These are phyloP conservation scores for Therioaphis trifolii DNA, from an alignment of 2,888 invertebrate genomes.

Conservation along the genomic window DNA sequence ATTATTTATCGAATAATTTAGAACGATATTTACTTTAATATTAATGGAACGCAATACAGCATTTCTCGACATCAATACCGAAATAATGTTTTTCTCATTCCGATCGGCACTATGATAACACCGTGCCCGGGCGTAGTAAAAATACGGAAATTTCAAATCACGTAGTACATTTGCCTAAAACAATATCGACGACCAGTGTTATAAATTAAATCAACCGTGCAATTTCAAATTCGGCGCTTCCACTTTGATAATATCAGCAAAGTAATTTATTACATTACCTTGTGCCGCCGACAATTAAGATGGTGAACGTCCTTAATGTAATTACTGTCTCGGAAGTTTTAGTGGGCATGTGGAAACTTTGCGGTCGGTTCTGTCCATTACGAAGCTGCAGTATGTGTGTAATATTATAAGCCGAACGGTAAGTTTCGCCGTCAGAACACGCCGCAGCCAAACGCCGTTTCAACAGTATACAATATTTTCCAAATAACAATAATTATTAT, in stretches of 20 bases:
- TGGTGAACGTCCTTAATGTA: conserved; percentile 43
- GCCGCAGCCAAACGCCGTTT: not conserved
- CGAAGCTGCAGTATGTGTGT: not conserved
- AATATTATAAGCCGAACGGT: conserved; percentile 27
- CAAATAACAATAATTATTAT: too few species aligned
- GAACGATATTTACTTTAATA: not conserved
- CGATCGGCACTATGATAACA: too few species aligned
- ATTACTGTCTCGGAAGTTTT: conserved; percentile 44
- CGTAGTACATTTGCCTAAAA: not conserved
- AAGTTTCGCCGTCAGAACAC: not conserved
- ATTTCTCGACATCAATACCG: too few species aligned
- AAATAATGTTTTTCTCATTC: too few species aligned
- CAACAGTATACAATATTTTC: conserved; percentile 1
- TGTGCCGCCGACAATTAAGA: conserved; percentile 35
- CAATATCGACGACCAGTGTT: not conserved
- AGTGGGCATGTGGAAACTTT: conserved; percentile 35
- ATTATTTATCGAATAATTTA: not conserved
- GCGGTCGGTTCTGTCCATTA: conserved; percentile 34
- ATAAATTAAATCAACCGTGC: conserved; percentile 7
- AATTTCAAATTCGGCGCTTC: conserved; percentile 22
- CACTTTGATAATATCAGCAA: conserved; percentile 7
- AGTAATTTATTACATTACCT: conserved; percentile 42
- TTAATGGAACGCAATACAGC: too few species aligned
- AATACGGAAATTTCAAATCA: too few species aligned
- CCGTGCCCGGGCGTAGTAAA: too few species aligned